Evolutionary conservation across 2,797 vertebrate species (phyloP).

Genomic region (Schizothorax lantsangensis): DNA sequence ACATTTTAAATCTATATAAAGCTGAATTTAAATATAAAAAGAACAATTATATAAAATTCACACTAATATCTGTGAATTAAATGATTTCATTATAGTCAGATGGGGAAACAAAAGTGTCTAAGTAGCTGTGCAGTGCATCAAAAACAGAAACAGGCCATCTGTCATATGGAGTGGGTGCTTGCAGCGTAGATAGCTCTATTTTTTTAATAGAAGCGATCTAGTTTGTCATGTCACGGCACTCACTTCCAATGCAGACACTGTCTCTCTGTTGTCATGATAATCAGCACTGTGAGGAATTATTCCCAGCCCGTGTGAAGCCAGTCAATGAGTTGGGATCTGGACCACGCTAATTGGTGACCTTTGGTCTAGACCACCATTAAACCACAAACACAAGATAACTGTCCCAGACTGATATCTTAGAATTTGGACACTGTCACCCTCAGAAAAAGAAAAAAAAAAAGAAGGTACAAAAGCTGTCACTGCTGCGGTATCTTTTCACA

Average conservation of each 20-base stretch:
- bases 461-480: background rate
- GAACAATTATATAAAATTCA: background rate
- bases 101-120: background rate
- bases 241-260: background rate
- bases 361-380: background rate
- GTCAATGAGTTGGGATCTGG: background rate
- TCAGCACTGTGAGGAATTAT: background rate
- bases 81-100: background rate
- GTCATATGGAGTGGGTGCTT: background rate
- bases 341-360: background rate
- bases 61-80: background rate
- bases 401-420: background rate
- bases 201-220: background rate
- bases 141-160: background rate
- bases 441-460: background rate
- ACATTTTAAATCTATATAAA: background rate
- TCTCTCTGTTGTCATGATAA: background rate
- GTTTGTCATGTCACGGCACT: background rate
- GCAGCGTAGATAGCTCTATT: background rate
- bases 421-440: background rate
- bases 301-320: background rate
- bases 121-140: background rate
- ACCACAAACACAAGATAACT: background rate
- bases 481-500: background rate
- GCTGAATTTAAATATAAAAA: background rate